Conservation (phyloP, 2,888 invertebrate genomes). For the Mesoligia furuncula region DNA sequence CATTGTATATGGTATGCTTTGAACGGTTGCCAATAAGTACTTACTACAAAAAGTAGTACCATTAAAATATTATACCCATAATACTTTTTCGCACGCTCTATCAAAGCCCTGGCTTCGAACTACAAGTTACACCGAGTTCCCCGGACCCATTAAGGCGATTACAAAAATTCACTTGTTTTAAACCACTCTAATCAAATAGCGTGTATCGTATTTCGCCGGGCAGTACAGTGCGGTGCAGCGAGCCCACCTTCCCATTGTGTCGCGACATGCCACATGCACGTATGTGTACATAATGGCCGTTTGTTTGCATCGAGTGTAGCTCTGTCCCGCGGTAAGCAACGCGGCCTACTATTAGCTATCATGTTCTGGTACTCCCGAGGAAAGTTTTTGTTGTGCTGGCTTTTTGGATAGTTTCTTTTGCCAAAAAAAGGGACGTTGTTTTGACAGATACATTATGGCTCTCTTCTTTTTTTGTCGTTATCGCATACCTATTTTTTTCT, state of each 20-base stretch:
- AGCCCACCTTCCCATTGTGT: constrained; percentile 71
- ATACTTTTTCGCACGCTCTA: constrained; percentile 39
- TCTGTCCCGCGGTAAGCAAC: constrained; percentile 56
- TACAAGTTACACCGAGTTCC: constrained; percentile 38
- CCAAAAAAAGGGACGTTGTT: constrained; percentile 16
- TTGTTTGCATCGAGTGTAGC: constrained; percentile 65
- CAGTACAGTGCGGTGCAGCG: constrained; percentile 44
- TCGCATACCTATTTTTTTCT: not conserved
- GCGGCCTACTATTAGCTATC: constrained; percentile 70
- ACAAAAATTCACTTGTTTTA: constrained; percentile 55
- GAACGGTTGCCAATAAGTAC: constrained; percentile 7
- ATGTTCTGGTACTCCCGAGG: constrained; percentile 70
- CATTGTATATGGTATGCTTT: not conserved
- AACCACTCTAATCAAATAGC: constrained; percentile 64
- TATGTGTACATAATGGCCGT: constrained; percentile 66
- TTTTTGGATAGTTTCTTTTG: constrained; percentile 43
- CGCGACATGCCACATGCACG: constrained; percentile 60
- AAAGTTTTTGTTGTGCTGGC: constrained; percentile 39
- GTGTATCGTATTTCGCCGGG: constrained; percentile 59
- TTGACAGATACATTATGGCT: constrained; percentile 13
- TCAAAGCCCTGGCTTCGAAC: constrained; percentile 25
- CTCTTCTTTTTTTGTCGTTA: not conserved
- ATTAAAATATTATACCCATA: constrained; percentile 17
- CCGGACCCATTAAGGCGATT: constrained; percentile 48
- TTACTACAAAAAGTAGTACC: not conserved